These are phyloP conservation scores for Burhinus bistriatus DNA, from an alignment of 2,113 vertebrate genomes.

Conservation along the genomic window DNA sequence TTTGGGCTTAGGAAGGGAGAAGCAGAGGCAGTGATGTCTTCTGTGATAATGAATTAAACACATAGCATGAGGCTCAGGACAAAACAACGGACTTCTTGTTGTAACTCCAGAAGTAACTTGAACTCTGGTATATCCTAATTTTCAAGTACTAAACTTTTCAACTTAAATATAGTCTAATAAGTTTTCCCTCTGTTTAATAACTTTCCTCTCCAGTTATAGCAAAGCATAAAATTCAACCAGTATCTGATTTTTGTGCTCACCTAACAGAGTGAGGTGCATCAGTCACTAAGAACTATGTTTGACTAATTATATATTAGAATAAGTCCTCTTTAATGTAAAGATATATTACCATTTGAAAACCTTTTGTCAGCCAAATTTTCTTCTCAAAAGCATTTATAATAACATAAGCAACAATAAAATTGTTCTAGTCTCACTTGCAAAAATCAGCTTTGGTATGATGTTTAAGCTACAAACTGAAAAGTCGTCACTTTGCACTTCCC, in stretches of 20 bases:
- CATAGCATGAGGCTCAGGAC: background rate
- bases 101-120: background rate
- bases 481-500: background rate
- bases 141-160: background rate
- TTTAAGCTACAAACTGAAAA: background rate
- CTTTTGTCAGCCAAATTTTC: background rate
- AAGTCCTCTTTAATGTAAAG: background rate
- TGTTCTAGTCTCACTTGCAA: background rate
- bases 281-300: background rate
- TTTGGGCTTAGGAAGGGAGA: background rate
- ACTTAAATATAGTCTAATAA: background rate
- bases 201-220: background rate
- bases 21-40: background rate
- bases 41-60: background rate
- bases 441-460: background rate
- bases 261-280: background rate
- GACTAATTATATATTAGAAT: background rate
- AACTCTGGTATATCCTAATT: background rate
- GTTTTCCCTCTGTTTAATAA: no score
- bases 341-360: background rate
- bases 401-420: background rate
- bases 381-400: background rate
- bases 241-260: background rate
- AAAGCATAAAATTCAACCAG: background rate
- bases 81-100: background rate